Percentiles rank a stretch among this genome's conserved stretches.
phyloP scores from a whole-genome alignment of 1,140 invertebrate species.

The Pseudomyrmex cubaensis region DNA sequence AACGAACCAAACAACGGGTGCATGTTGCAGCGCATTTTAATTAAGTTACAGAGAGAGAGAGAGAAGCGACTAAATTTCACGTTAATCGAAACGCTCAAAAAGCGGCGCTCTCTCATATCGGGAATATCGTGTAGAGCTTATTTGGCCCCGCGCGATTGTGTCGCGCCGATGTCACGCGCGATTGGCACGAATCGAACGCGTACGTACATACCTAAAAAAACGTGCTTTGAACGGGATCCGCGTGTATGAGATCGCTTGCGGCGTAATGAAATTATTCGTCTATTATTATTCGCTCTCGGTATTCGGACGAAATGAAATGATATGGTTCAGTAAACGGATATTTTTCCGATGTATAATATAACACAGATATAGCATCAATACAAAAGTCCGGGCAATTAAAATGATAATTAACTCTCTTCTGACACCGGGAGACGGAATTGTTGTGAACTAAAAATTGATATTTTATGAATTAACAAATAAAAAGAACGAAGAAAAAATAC shows the following conservation, averaged over 20 bases:
- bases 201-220: conserved; percentile 12
- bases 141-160: conserved; percentile 27
- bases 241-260: neutral
- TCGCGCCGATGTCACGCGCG: conserved; percentile 9
- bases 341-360: neutral
- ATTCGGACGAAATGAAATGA: neutral
- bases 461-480: too few species aligned
- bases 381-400: neutral
- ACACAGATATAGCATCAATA: neutral
- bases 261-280: conserved; percentile 40
- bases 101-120: neutral
- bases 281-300: neutral
- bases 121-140: conserved; percentile 14
- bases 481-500: too few species aligned
- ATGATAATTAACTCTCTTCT: conserved; percentile 9
- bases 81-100: conserved; percentile 45
- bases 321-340: neutral
- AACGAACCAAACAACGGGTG: conserved; percentile 39
- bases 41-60: conserved; percentile 23
- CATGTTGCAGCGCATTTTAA: conserved; percentile 40
- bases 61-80: conserved; percentile 37
- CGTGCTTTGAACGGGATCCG: neutral
- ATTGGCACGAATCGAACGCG: conserved; percentile 5
- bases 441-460: too few species aligned
- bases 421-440: too few species aligned